Conservation (phyloP, 2,113 vertebrate genomes). For the Cynoglossus semilaevis region DNA sequence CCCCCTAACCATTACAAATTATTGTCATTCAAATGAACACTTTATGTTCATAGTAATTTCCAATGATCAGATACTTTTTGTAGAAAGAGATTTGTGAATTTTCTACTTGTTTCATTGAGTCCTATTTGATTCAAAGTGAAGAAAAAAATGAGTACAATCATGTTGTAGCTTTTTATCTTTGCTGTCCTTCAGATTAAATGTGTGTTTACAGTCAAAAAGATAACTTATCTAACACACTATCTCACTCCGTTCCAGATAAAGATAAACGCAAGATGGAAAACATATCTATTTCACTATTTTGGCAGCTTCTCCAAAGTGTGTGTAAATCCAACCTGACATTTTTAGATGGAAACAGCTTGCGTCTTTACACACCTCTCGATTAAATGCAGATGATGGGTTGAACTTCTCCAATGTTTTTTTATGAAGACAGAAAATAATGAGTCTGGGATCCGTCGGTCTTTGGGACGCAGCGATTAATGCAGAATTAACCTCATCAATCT, state of each 20-base stretch:
- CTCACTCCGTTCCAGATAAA: slow-evolving; percentile 33
- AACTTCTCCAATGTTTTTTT: slow-evolving; percentile 33
- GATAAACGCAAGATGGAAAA: slow-evolving; percentile 42
- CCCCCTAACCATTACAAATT: too few relatives aligned
- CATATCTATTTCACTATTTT: slow-evolving; percentile 37
- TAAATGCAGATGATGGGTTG: slow-evolving; percentile 51
- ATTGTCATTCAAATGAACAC: too few relatives aligned
- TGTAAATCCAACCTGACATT: slow-evolving; percentile 54
- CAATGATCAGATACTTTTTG: too few relatives aligned
- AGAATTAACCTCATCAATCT: slow-evolving; percentile 48
- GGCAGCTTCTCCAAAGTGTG: slow-evolving; percentile 37
- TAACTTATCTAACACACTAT: slow-evolving; percentile 9
- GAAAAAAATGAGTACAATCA: too few relatives aligned
- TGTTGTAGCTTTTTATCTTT: too few relatives aligned
- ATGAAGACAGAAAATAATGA: slow-evolving; percentile 4
- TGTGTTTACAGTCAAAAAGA: slow-evolving; percentile 20
- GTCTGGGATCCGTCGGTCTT: slow-evolving; percentile 38
- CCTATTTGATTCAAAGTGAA: too few relatives aligned
- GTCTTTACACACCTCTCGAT: slow-evolving; percentile 48
- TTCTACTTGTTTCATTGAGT: too few relatives aligned
- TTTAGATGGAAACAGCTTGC: slow-evolving; percentile 49
- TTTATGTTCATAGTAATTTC: too few relatives aligned
- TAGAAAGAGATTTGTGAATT: too few relatives aligned
- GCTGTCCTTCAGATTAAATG: too few relatives aligned
- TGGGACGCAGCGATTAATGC: slow-evolving; percentile 28